phyloP scores from a whole-genome alignment of 2,113 vertebrate species.

The Sinocyclocheilus grahami region DNA sequence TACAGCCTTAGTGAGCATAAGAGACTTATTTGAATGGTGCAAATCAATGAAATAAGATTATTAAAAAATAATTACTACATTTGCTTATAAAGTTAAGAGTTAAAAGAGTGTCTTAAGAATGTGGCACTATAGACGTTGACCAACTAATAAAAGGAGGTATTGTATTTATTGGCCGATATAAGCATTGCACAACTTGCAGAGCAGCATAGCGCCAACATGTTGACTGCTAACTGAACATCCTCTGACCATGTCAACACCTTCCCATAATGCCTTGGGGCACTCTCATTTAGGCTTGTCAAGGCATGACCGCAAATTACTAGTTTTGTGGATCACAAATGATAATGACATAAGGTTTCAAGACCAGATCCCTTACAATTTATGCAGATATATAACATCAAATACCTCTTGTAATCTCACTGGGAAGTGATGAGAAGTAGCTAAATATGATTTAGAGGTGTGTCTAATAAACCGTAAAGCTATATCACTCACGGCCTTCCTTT shows the following conservation, averaged over 20 bases:
- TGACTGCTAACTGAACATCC: background rate
- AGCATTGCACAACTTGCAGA: constrained; percentile 14
- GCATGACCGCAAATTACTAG: constrained; percentile 5
- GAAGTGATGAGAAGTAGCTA: too few relatives aligned
- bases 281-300: constrained; percentile 18
- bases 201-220: background rate
- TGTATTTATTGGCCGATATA: background rate
- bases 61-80: too few relatives aligned
- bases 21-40: too few relatives aligned
- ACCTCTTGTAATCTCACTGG: too few relatives aligned
- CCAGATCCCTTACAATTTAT: background rate
- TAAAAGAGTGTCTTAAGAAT: background rate
- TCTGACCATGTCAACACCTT: constrained; percentile 1
- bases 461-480: background rate
- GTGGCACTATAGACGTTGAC: background rate
- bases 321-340: background rate
- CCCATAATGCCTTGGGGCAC: background rate
- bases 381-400: background rate
- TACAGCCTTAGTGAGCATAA: too few relatives aligned
- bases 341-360: background rate
- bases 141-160: background rate
- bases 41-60: too few relatives aligned
- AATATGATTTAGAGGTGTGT: background rate
- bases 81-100: background rate
- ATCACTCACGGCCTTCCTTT: background rate